Percentiles rank a stretch among this genome's conserved stretches.
Evolutionary conservation across 2,888 invertebrate genomes (phyloP).

Genomic region (Drosophila paranaensis): DNA sequence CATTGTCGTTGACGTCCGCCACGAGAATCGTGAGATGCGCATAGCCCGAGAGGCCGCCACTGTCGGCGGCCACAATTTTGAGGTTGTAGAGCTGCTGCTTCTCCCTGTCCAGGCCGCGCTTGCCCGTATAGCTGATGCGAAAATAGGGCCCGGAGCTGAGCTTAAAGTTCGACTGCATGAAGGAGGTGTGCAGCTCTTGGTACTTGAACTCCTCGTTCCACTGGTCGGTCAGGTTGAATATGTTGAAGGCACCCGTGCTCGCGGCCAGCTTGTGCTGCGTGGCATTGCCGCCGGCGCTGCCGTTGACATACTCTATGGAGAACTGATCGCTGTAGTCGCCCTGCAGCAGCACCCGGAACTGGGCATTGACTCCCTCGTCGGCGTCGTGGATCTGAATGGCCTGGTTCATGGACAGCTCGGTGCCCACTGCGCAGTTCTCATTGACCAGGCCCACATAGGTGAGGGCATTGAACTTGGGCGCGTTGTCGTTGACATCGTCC

Average conservation of each 20-base stretch:
- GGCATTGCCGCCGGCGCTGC: constrained; percentile 83
- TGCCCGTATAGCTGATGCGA: constrained; percentile 81
- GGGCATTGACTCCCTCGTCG: constrained; percentile 89
- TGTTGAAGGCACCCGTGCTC: constrained; percentile 81
- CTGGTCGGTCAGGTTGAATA: constrained; percentile 84
- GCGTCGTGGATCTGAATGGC: constrained; percentile 90
- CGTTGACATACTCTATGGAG: constrained; percentile 86
- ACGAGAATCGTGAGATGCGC: constrained; percentile 89
- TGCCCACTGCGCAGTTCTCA: constrained; percentile 91
- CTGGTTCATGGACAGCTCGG: constrained; percentile 89
- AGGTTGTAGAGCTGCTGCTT: constrained; percentile 89
- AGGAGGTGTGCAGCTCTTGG: constrained; percentile 82
- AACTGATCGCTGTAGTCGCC: constrained; percentile 92
- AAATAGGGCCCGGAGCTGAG: constrained; percentile 80
- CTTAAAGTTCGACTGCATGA: constrained; percentile 81
- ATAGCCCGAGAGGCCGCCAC: constrained; percentile 90
- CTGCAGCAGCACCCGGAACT: constrained; percentile 89
- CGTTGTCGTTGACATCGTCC: constrained; percentile 94
- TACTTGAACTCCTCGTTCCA: constrained; percentile 84
- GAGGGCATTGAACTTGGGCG: constrained; percentile 90
- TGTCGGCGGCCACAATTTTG: constrained; percentile 90
- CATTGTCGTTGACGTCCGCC: constrained; percentile 93
- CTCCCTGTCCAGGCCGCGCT: constrained; percentile 89
- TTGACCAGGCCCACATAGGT: constrained; percentile 91
- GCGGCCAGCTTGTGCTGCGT: constrained; percentile 66